phyloP scores from a whole-genome alignment of 2,797 vertebrate genomes.

The Ptychadena robeensis region DNA sequence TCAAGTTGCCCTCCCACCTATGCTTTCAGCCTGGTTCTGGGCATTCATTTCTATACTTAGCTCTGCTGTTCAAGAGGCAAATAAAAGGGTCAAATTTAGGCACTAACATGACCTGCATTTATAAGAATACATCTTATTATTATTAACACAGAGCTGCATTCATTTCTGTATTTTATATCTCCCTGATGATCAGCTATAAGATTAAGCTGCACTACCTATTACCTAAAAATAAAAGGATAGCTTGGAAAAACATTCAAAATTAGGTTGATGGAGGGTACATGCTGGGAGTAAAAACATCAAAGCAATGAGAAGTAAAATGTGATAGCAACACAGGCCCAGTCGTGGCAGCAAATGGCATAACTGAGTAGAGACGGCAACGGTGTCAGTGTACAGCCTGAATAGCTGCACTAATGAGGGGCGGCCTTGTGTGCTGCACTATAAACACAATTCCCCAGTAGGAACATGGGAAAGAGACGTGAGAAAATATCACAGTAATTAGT shows the following conservation, averaged over 20 bases:
- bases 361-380: background rate
- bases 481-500: slow-evolving; percentile 46
- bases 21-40: no score
- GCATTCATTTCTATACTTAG: no score
- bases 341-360: background rate
- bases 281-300: background rate
- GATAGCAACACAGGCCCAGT: background rate
- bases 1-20: no score
- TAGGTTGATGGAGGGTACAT: background rate
- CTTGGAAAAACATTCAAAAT: background rate
- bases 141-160: no score
- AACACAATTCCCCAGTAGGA: slow-evolving; percentile 9
- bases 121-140: no score
- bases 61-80: no score
- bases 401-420: slow-evolving; percentile 14
- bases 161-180: no score
- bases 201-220: background rate
- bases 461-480: slow-evolving; percentile 1
- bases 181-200: background rate
- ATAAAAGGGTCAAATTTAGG: no score
- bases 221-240: background rate
- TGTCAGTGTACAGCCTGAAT: background rate
- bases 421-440: background rate
- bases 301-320: background rate
- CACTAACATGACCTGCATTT: no score